phyloP scores from a whole-genome alignment of 92 coral and sea anemone genomes.

The Phenganax marumi region DNA sequence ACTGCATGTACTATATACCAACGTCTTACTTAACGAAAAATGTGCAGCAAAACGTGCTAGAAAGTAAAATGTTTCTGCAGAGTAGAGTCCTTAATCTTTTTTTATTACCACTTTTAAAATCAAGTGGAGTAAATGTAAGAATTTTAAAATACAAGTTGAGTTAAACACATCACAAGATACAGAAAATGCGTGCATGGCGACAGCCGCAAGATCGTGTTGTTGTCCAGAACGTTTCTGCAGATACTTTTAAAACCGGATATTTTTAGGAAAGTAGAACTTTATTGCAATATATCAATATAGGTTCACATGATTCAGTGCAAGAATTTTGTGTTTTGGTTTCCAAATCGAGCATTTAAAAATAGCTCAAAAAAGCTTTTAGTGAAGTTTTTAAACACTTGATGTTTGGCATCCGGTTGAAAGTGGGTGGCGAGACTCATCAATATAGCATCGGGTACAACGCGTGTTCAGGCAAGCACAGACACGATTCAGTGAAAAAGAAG shows the following conservation, averaged over 20 bases:
- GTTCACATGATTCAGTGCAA: not conserved
- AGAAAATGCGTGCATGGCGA: too few relatives aligned
- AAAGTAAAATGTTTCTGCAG: not conserved
- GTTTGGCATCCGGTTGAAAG: not conserved
- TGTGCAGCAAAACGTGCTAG: not conserved
- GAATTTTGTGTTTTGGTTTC: not conserved
- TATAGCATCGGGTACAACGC: not conserved
- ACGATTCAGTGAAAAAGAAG: not conserved
- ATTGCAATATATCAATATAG: not conserved
- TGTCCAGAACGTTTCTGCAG: not conserved
- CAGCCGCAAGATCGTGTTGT: not conserved
- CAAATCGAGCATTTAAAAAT: conserved; percentile 1
- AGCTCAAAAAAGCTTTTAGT: not conserved
- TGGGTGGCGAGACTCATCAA: conserved; percentile 23
- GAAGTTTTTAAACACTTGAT: not conserved
- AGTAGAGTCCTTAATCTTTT: too few relatives aligned
- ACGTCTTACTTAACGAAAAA: not conserved
- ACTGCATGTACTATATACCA: too few relatives aligned
- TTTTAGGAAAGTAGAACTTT: conserved; percentile 6
- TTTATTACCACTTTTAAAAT: too few relatives aligned
- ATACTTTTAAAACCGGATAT: conserved; percentile 16
- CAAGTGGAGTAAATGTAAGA: too few relatives aligned
- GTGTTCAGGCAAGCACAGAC: not conserved
- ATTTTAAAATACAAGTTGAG: too few relatives aligned
- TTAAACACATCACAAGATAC: too few relatives aligned